These are phyloP conservation scores for Crotalus tigris DNA, from an alignment of 2,113 vertebrate species.

Conservation along the genomic window DNA sequence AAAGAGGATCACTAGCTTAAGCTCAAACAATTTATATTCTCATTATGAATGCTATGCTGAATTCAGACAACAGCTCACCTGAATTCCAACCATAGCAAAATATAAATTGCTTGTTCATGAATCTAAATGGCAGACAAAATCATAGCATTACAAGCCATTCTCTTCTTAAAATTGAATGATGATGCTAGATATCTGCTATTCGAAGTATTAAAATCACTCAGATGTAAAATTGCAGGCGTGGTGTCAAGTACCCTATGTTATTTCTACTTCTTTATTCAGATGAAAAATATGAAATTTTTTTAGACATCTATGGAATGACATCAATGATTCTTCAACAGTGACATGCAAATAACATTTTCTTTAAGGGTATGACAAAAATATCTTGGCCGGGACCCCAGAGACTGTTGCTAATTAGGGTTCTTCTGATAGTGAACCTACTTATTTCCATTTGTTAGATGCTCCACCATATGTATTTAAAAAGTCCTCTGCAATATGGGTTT, in stretches of 20 bases:
- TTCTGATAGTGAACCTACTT: neutral
- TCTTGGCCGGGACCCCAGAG: neutral
- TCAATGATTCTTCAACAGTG: fast-evolving
- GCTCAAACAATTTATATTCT: neutral
- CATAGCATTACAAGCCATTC: neutral
- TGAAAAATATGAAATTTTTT: constrained; percentile 14
- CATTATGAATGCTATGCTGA: neutral
- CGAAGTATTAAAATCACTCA: constrained; percentile 23
- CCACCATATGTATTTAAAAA: neutral
- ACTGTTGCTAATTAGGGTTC: neutral
- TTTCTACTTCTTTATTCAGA: constrained; percentile 34
- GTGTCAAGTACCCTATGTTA: constrained; percentile 6
- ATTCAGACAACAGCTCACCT: neutral
- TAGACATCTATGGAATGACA: neutral
- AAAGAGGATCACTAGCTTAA: neutral
- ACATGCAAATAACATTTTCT: neutral
- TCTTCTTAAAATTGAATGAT: neutral
- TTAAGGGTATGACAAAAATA: neutral
- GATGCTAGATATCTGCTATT: constrained; percentile 12
- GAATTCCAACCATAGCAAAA: neutral
- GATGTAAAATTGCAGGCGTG: constrained; percentile 36
- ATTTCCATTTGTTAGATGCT: constrained; percentile 4
- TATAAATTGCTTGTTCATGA: neutral
- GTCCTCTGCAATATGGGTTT: neutral
- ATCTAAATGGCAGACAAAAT: constrained; percentile 32